Evolutionary conservation across 2,888 invertebrate species (phyloP).

Genomic region (Furcula furcula): DNA sequence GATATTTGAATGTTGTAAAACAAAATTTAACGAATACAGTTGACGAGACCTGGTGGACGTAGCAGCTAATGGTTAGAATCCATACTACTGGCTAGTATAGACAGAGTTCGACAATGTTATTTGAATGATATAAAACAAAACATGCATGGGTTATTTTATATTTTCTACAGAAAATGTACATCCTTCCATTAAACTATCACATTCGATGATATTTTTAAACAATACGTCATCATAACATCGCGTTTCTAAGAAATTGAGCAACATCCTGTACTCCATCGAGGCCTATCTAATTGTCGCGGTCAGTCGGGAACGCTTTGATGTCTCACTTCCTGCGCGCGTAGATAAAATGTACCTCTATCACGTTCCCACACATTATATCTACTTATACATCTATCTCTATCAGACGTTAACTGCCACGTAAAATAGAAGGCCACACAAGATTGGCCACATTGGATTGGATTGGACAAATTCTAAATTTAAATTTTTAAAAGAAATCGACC

Average conservation of each 20-base stretch:
- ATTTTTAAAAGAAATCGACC: not conserved
- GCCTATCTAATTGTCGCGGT: constrained; percentile 44
- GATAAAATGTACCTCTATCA: constrained; percentile 19
- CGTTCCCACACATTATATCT: not conserved
- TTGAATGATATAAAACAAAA: no score
- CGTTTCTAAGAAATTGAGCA: constrained; percentile 19
- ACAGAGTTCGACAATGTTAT: no score
- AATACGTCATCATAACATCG: constrained; percentile 27
- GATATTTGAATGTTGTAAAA: no score
- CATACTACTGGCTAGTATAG: no score
- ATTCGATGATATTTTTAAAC: no score
- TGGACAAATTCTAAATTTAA: constrained; percentile 18
- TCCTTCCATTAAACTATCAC: no score
- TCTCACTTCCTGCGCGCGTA: constrained; percentile 41
- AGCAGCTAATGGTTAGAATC: no score
- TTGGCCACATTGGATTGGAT: constrained; percentile 24
- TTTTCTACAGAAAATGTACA: no score
- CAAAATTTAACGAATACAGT: no score
- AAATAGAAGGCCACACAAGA: constrained; percentile 34
- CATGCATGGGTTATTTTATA: no score
- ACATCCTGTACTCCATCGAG: constrained; percentile 18
- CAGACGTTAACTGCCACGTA: constrained; percentile 18
- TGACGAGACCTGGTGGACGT: no score
- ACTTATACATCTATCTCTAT: constrained; percentile 3
- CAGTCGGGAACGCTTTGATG: constrained; percentile 35